Percentiles rank a stretch among this genome's conserved stretches.
Conservation (phyloP, 1,140 invertebrate species). For the Holotrichia oblita region DNA sequence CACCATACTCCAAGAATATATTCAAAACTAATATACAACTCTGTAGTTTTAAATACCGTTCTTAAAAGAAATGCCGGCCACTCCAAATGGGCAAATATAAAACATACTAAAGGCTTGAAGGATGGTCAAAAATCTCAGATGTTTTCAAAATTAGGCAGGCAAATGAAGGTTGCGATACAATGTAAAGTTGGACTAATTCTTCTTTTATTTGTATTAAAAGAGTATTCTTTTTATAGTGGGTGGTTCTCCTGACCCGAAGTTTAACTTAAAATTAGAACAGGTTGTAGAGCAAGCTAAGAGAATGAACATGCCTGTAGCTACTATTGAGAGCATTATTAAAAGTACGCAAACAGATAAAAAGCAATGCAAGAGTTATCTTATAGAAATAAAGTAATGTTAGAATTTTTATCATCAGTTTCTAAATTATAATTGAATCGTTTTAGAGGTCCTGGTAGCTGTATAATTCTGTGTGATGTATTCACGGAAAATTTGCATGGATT, state of each 20-base stretch:
- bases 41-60: neutral
- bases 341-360: slow-evolving; percentile 60
- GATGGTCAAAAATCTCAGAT: slow-evolving; percentile 65
- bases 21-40: neutral
- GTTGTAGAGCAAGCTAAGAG: slow-evolving; percentile 69
- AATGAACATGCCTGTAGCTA: slow-evolving; percentile 67
- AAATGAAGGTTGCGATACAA: slow-evolving; percentile 67
- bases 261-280: slow-evolving; percentile 66
- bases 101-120: slow-evolving; percentile 71
- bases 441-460: slow-evolving; percentile 62
- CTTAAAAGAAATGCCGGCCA: slow-evolving; percentile 69
- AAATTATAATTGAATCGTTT: slow-evolving; percentile 42
- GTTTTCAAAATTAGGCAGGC: slow-evolving; percentile 61
- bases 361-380: slow-evolving; percentile 55
- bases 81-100: slow-evolving; percentile 80
- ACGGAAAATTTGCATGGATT: slow-evolving; percentile 58
- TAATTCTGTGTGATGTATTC: slow-evolving; percentile 61
- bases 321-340: slow-evolving; percentile 68
- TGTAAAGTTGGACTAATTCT: slow-evolving; percentile 56
- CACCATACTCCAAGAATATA: neutral
- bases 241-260: slow-evolving; percentile 65
- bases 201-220: slow-evolving; percentile 42
- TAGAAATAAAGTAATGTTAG: slow-evolving; percentile 60
- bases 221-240: slow-evolving; percentile 59
- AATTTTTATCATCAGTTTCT: neutral